Conservation (phyloP, 2,888 invertebrate species). For the Galerucella pusilla region DNA sequence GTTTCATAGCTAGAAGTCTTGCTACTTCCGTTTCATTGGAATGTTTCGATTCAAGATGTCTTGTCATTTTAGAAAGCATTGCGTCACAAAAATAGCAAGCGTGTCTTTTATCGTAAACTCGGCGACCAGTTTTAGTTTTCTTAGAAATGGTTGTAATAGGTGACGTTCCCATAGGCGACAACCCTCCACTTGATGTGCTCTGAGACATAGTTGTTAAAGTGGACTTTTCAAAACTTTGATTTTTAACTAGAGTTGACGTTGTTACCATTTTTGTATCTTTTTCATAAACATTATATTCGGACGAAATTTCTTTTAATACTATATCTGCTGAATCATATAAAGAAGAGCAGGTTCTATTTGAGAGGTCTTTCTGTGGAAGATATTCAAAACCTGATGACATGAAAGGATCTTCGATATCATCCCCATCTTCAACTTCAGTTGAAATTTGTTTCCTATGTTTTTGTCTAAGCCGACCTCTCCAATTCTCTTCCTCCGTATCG, state of each 20-base stretch:
- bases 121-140: slow-evolving; percentile 17
- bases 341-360: slow-evolving; percentile 1
- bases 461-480: background rate
- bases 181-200: background rate
- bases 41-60: slow-evolving; percentile 29
- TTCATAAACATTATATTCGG: background rate
- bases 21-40: slow-evolving; percentile 29
- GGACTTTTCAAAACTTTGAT: background rate
- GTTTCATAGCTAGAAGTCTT: slow-evolving; percentile 1
- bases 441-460: background rate
- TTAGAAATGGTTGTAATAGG: background rate
- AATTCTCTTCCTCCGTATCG: background rate
- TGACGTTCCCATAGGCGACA: background rate
- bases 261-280: background rate
- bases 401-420: background rate
- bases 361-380: slow-evolving; percentile 3
- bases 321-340: background rate
- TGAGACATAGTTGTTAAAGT: background rate
- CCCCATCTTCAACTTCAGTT: background rate
- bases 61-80: slow-evolving; percentile 25
- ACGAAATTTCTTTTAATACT: background rate
- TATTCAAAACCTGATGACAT: slow-evolving; percentile 7
- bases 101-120: slow-evolving; percentile 31
- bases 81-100: slow-evolving; percentile 36
- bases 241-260: background rate